Base-by-base conservation (phyloP, 1,140 invertebrate species). In the Chionoecetes opilio region DNA sequence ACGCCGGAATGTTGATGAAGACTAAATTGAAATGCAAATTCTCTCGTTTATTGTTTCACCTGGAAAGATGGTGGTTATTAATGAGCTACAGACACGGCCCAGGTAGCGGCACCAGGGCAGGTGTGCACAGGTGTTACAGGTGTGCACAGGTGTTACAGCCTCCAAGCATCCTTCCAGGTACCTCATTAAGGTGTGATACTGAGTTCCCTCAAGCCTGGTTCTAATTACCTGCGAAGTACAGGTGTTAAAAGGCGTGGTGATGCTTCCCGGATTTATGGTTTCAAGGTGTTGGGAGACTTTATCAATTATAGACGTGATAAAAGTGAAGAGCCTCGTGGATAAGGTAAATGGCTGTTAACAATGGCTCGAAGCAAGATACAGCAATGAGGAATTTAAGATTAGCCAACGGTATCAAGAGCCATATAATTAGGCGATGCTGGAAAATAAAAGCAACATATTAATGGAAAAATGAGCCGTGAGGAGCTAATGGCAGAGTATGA, bases 21-120 rank as follows among this genome's bases (percentile, higher is more conserved):
- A 90, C 38, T 21, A 41, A 35, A 21, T 35, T 37, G 31, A 87
- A n/a, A 37, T 37, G 38, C 86, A 41, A 82, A 84, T 85, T 31
- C 34, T 84, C 26, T n/a, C 29, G n/a, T 31, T 26, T 46, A 92
- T 85, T 85, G 75, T 92, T 92, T 85, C 82, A 41, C 34, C 31
- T 37, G 31, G 8, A 63, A 11, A 37, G 31, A 37, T 14, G 63
- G 31, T 26, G 34, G 26, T 85, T 34, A 84, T 85, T 38, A n/a
- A 84, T n/a, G 26, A 31, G 14, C 75, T 41, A 6, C 1, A 21
- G 29, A 0, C 26, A 38, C 46, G 89, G 41, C 8, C 14, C 38
- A 53, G 41, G n/a, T n/a, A 75, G 5, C 63, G 41, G 63, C 63
- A 8, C n/a, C 63, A 75, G 21, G 63, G 63, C 63, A 75, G 63